Evolutionary conservation across 2,888 invertebrate species (phyloP).

Genomic region (Meteorus cinctellus): DNA sequence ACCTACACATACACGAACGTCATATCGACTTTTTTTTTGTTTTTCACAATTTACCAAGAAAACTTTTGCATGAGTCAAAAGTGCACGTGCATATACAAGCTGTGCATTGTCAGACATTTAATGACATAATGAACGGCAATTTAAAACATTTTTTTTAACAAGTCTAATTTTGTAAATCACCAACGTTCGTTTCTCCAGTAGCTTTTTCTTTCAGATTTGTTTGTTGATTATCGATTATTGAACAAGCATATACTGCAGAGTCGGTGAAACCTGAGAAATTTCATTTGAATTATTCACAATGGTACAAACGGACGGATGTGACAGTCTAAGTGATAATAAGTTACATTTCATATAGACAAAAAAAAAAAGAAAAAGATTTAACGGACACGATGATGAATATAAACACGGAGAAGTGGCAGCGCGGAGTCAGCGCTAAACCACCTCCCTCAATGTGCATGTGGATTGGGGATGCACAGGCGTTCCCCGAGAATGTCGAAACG

Average conservation of each 20-base stretch:
- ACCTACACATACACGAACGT: neutral
- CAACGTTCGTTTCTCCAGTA: no score
- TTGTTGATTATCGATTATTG: conserved; percentile 22
- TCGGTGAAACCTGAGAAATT: neutral
- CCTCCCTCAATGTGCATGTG: conserved; percentile 44
- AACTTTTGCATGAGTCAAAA: conserved; percentile 53
- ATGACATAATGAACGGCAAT: neutral
- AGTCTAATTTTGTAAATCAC: neutral
- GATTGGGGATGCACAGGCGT: conserved; percentile 39
- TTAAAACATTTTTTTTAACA: neutral
- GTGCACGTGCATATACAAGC: conserved; percentile 38
- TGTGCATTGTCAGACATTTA: neutral
- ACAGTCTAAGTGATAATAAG: conserved; percentile 37
- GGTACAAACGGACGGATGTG: neutral
- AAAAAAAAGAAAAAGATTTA: conserved; percentile 43
- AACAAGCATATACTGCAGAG: neutral
- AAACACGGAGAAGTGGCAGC: conserved; percentile 35
- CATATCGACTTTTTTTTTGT: neutral
- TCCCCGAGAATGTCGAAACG: conserved; percentile 42
- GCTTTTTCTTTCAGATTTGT: neutral
- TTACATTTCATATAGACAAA: conserved; percentile 27
- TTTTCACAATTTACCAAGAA: conserved; percentile 50
- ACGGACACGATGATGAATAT: conserved; percentile 52
- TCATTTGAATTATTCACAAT: neutral
- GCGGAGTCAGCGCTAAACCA: conserved; percentile 53